Evolutionary conservation across 2,888 invertebrate genomes (phyloP).

Genomic region (Steinernema scapterisci): DNA sequence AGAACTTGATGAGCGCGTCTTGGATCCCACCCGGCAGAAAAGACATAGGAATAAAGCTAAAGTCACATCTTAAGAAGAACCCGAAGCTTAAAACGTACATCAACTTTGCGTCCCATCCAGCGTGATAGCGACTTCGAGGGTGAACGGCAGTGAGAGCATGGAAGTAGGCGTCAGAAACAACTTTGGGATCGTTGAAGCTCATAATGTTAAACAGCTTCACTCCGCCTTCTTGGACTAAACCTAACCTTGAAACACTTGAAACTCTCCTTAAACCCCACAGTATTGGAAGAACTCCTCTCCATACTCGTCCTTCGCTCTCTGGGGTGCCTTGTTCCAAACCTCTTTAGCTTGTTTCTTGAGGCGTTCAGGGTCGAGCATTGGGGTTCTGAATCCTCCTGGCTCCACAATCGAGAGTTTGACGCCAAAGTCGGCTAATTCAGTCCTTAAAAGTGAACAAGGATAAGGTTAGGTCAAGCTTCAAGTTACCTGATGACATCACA

Average conservation of each 20-base stretch:
- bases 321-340: slow-evolving; percentile 41
- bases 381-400: slow-evolving; percentile 64
- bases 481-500: slow-evolving; percentile 58
- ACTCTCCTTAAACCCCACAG: slow-evolving; percentile 38
- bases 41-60: neutral
- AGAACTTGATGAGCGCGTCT: neutral
- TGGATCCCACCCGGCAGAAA: neutral
- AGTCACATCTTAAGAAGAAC: neutral
- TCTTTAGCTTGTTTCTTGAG: slow-evolving; percentile 37
- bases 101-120: slow-evolving; percentile 35
- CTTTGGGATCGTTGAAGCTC: slow-evolving; percentile 28
- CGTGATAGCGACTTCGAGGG: slow-evolving; percentile 39
- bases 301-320: slow-evolving; percentile 44
- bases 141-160: slow-evolving; percentile 39
- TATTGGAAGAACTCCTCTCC: slow-evolving; percentile 44
- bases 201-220: slow-evolving; percentile 1
- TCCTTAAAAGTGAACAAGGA: no score
- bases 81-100: neutral
- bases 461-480: neutral
- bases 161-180: slow-evolving; percentile 43
- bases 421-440: slow-evolving; percentile 58
- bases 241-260: neutral
- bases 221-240: neutral
- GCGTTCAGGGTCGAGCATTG: slow-evolving; percentile 39
- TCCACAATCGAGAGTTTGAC: slow-evolving; percentile 61